These are phyloP conservation scores for Drosophila virilis DNA, from an alignment of 1,140 invertebrate genomes.

Conservation along the genomic window DNA sequence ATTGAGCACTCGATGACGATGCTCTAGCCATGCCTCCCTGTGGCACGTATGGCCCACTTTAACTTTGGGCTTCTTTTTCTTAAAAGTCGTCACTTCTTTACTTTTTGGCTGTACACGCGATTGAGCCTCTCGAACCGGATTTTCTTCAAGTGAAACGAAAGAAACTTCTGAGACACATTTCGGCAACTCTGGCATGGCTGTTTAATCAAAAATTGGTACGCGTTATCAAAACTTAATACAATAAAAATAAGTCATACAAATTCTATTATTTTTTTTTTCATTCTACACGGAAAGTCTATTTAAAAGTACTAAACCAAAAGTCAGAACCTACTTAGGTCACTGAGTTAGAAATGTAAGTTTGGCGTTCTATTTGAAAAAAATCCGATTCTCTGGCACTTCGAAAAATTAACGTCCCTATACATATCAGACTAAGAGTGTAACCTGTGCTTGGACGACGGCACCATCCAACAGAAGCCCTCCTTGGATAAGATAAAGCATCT, in stretches of 20 bases:
- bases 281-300: neutral
- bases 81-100: neutral
- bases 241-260: neutral
- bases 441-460: too few species aligned
- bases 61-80: neutral
- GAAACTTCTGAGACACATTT: neutral
- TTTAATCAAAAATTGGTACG: too few species aligned
- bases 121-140: too few species aligned
- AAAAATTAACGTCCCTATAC: too few species aligned
- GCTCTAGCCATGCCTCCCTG: neutral
- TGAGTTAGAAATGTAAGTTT: neutral
- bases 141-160: neutral
- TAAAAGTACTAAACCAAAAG: neutral
- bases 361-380: neutral
- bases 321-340: too few species aligned
- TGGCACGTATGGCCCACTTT: neutral
- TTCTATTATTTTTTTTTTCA: neutral
- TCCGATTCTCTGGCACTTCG: neutral
- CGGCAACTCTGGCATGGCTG: neutral
- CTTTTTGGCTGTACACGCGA: neutral
- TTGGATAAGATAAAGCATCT: too few species aligned
- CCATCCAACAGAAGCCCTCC: too few species aligned
- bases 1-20: neutral
- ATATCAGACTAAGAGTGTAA: too few species aligned
- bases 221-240: neutral